Percentiles rank a stretch among this genome's conserved stretches.
These are phyloP conservation scores for Tokudaia muenninki DNA, from an alignment of 2,797 vertebrate species.

Conservation along the genomic window DNA sequence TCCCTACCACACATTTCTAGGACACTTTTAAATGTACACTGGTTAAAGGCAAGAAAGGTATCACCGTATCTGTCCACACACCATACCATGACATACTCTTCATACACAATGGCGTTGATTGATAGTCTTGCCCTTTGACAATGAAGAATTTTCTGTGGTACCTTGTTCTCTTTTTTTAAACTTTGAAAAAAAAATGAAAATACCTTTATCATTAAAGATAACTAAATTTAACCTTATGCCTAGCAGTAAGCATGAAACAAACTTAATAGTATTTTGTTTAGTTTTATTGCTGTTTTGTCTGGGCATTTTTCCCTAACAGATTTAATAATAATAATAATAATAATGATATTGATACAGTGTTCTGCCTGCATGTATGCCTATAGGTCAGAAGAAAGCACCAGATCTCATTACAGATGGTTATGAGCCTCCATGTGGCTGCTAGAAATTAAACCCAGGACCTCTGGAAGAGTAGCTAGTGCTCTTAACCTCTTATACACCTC, in stretches of 20 bases:
- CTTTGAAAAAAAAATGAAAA: background rate
- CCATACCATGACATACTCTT: background rate
- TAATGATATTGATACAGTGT: no score
- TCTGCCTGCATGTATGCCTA: background rate
- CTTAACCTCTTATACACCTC: background rate
- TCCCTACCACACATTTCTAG: background rate
- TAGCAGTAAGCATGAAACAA: background rate
- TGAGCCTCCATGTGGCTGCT: no score
- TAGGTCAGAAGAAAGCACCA: background rate
- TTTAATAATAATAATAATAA: no score
- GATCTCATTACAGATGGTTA: background rate
- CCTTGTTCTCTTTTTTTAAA: background rate
- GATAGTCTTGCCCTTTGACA: background rate
- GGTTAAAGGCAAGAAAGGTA: background rate
- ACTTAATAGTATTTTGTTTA: background rate
- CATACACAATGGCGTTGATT: background rate
- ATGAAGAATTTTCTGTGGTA: background rate
- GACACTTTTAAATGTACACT: constrained; percentile 16
- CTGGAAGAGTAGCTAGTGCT: no score
- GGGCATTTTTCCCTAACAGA: background rate
- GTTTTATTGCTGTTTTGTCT: background rate
- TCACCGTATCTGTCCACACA: background rate
- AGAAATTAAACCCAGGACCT: background rate
- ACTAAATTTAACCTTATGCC: background rate
- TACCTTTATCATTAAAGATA: background rate